Evolutionary conservation across 2,797 vertebrate genomes (phyloP).

Genomic region (Onychomys torridus): DNA sequence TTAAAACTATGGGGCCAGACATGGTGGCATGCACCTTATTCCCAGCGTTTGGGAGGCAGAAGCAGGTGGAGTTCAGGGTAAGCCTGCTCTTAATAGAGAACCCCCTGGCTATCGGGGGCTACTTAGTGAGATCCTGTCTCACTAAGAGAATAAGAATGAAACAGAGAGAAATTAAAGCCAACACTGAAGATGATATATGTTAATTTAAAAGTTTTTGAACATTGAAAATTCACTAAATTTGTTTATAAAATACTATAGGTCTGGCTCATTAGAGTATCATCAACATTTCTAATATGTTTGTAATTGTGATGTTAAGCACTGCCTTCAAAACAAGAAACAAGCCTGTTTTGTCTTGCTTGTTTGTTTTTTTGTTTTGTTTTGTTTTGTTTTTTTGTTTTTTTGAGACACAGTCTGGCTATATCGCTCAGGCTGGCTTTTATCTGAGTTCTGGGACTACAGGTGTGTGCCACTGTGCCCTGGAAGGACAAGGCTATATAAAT

Average conservation of each 20-base stretch:
- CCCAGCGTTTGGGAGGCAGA: not conserved
- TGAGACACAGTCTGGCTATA: not conserved
- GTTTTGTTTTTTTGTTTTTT: not conserved
- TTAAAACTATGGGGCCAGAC: not conserved
- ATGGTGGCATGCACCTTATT: not conserved
- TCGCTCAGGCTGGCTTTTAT: not conserved
- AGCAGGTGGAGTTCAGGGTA: not conserved
- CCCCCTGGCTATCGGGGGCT: not conserved
- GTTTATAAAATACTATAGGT: constrained; percentile 13
- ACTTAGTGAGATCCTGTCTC: not conserved
- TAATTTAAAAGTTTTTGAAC: not conserved
- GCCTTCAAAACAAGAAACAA: constrained; percentile 60
- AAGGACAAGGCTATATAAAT: not conserved
- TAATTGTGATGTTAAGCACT: constrained; percentile 15
- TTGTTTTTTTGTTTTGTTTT: not conserved
- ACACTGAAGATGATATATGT: not conserved
- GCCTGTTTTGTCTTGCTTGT: not conserved
- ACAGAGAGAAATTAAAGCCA: constrained; percentile 12
- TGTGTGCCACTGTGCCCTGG: not conserved
- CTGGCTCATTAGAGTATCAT: not conserved
- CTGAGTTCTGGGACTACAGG: not conserved
- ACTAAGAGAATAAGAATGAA: not conserved
- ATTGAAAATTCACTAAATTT: constrained; percentile 58
- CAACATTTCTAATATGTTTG: constrained; percentile 34
- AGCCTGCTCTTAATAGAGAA: not conserved